Evolutionary conservation across 2,888 invertebrate species (phyloP).

Genomic region (Psylliodes chrysocephalus): DNA sequence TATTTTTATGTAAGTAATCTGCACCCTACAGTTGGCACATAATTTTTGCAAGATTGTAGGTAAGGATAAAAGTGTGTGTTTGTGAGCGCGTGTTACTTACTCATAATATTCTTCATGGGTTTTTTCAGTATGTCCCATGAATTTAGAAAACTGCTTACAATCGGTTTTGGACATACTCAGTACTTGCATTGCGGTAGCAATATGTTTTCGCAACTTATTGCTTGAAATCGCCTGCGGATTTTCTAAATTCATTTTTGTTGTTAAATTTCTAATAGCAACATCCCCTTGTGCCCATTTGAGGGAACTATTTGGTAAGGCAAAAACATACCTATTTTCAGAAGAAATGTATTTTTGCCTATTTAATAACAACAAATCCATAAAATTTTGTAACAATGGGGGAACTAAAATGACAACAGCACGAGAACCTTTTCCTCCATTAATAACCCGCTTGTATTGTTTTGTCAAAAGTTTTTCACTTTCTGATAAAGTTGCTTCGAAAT

Average conservation of each 20-base stretch:
- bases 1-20: neutral
- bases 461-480: slow-evolving; percentile 46
- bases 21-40: neutral
- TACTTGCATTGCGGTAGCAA: slow-evolving; percentile 49
- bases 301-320: slow-evolving; percentile 46
- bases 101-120: too few species aligned
- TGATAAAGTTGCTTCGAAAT: slow-evolving; percentile 44
- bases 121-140: slow-evolving; percentile 46
- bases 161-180: slow-evolving; percentile 44
- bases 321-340: slow-evolving; percentile 50
- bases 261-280: slow-evolving; percentile 46
- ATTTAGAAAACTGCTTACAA: slow-evolving; percentile 40
- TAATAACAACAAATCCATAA: slow-evolving; percentile 43
- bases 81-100: slow-evolving; percentile 33
- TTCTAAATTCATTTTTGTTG: slow-evolving; percentile 45
- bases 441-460: slow-evolving; percentile 47
- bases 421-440: slow-evolving; percentile 50
- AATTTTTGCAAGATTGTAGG: neutral
- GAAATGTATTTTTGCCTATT: slow-evolving; percentile 46
- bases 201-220: slow-evolving; percentile 49
- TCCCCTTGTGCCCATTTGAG: slow-evolving; percentile 51
- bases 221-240: slow-evolving; percentile 44
- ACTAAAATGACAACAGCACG: slow-evolving; percentile 51
- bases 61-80: too few species aligned
- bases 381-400: slow-evolving; percentile 46